phyloP scores from a whole-genome alignment of 2,113 vertebrate species.

The Passer montanus region DNA sequence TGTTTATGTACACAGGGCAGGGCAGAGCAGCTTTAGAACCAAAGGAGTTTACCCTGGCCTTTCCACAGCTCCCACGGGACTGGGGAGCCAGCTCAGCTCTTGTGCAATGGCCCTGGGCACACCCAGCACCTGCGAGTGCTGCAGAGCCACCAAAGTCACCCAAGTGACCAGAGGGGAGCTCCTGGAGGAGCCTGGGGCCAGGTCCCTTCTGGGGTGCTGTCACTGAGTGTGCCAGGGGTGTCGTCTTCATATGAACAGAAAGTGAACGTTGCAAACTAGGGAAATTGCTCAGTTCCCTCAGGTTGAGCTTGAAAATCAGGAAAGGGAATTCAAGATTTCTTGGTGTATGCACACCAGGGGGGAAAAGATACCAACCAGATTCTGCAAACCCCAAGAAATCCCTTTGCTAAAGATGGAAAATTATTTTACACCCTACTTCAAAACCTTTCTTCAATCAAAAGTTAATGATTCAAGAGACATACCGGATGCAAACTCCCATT shows the following conservation, averaged over 20 bases:
- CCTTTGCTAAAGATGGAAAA: background rate
- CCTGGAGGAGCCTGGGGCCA: background rate
- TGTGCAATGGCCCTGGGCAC: background rate
- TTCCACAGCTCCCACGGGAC: background rate
- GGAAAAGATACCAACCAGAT: fast-evolving
- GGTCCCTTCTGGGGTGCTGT: background rate
- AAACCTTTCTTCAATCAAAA: background rate
- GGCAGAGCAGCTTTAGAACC: background rate
- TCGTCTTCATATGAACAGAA: background rate
- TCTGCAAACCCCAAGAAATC: background rate
- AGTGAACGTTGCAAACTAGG: fast-evolving
- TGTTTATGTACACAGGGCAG: fast-evolving
- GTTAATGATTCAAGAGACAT: slow-evolving; percentile 23
- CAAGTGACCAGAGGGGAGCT: background rate
- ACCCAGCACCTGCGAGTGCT: background rate
- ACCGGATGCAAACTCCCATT: background rate
- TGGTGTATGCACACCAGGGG: background rate
- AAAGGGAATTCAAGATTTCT: background rate
- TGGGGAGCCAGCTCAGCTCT: fast-evolving
- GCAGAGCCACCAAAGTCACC: background rate
- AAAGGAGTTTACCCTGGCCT: background rate
- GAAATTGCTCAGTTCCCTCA: background rate
- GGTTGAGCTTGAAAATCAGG: background rate
- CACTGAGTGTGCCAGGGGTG: background rate
- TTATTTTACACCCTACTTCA: background rate